A percentile compares a stretch with the other conserved stretches of the same genome.
These are phyloP conservation scores for Orientallactaga bullata DNA, from an alignment of 2,113 vertebrate species.

Conservation along the genomic window DNA sequence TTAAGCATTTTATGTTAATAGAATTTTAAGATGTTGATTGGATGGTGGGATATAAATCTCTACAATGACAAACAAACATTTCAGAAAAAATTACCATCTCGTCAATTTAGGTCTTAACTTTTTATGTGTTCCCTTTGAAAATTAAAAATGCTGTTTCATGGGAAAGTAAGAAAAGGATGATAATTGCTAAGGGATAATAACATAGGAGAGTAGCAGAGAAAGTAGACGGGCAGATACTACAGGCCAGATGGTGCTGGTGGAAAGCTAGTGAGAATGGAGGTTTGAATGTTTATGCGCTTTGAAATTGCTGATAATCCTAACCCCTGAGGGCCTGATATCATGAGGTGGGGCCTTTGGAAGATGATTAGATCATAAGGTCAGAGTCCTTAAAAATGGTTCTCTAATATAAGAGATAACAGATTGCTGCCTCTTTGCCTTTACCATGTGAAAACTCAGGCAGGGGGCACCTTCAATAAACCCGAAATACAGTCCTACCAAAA, in stretches of 20 bases:
- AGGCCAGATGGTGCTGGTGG: neutral
- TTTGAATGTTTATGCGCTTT: neutral
- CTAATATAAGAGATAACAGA: neutral
- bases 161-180: slow-evolving; percentile 42
- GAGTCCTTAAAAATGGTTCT: neutral
- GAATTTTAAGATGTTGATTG: slow-evolving; percentile 61
- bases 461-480: neutral
- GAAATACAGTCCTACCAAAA: neutral
- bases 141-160: slow-evolving; percentile 46
- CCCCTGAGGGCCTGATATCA: neutral
- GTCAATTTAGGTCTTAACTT: slow-evolving; percentile 51
- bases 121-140: slow-evolving; percentile 48
- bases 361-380: neutral
- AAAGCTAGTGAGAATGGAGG: neutral
- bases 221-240: neutral
- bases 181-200: slow-evolving; percentile 5
- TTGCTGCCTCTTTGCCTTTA: neutral
- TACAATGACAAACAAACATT: slow-evolving; percentile 64
- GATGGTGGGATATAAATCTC: slow-evolving; percentile 64
- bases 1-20: slow-evolving; percentile 53
- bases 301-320: neutral
- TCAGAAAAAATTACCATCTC: slow-evolving; percentile 49
- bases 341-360: too few relatives aligned
- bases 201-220: neutral
- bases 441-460: neutral